These are phyloP conservation scores for Rousettus madagascariensis DNA, from an alignment of 2,797 vertebrate genomes.

Conservation along the genomic window DNA sequence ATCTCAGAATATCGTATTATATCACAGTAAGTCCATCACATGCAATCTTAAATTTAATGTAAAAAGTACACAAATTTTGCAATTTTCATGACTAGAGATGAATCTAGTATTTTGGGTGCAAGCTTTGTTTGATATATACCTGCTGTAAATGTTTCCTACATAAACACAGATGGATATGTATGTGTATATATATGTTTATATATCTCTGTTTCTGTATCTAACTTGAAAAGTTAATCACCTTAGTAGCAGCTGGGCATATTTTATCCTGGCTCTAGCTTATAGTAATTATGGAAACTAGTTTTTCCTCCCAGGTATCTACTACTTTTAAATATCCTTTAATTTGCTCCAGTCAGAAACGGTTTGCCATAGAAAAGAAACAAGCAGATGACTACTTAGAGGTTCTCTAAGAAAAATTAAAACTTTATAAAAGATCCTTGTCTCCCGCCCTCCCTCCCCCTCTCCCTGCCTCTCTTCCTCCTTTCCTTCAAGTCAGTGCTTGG, in stretches of 20 bases:
- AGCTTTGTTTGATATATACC: not conserved
- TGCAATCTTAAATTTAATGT: not conserved
- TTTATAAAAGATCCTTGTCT: not conserved
- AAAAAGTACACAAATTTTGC: not conserved
- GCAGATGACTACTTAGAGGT: not conserved
- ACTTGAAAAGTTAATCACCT: conserved; percentile 13
- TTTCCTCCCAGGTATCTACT: not conserved
- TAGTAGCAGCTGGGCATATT: not conserved
- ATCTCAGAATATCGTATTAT: not conserved
- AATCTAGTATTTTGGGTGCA: conserved; percentile 14
- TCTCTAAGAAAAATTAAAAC: conserved; percentile 8
- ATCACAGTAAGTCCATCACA: not conserved
- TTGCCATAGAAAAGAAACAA: conserved; percentile 19
- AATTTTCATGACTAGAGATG: conserved; percentile 9
- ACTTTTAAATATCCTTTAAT: conserved; percentile 36
- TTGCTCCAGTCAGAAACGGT: conserved; percentile 32
- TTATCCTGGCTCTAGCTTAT: conserved; percentile 2
- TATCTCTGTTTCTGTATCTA: not conserved
- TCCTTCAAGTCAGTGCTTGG: not conserved
- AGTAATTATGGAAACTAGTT: not conserved
- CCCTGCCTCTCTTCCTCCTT: not conserved
- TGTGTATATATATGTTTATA: not conserved
- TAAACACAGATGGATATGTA: conserved; percentile 1
- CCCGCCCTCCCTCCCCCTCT: no score
- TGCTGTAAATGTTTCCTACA: conserved; percentile 18